phyloP scores from a whole-genome alignment of 2,888 invertebrate genomes.

The Achlya flavicornis region DNA sequence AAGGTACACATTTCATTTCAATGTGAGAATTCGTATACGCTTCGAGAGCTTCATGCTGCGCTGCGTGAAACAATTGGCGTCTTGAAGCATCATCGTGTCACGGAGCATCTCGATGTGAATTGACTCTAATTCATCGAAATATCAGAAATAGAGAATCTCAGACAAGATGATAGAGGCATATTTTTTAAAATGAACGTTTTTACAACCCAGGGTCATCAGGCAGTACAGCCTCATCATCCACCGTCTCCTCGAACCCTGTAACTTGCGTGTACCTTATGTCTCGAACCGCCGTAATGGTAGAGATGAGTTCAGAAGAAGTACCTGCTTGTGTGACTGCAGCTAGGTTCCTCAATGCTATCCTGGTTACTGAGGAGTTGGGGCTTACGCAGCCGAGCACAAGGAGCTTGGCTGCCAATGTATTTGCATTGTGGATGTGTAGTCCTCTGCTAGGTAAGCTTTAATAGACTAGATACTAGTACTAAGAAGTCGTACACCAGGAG shows the following conservation, averaged over 20 bases:
- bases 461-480: neutral
- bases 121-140: too few species aligned
- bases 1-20: too few species aligned
- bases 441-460: slow-evolving; percentile 88
- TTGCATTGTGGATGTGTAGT: slow-evolving; percentile 97
- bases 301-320: slow-evolving; percentile 85
- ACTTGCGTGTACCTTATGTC: slow-evolving; percentile 92
- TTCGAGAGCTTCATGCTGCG: too few species aligned
- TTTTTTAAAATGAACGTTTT: neutral
- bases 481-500: too few species aligned
- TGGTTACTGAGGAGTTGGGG: slow-evolving; percentile 87
- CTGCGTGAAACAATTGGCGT: too few species aligned
- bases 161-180: too few species aligned
- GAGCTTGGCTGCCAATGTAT: slow-evolving; percentile 91
- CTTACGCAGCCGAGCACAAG: slow-evolving; percentile 89
- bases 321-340: slow-evolving; percentile 68
- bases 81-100: too few species aligned
- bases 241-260: slow-evolving; percentile 82
- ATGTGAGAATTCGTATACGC: too few species aligned
- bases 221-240: slow-evolving; percentile 74
- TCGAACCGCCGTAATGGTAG: slow-evolving; percentile 91
- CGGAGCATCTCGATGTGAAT: too few species aligned
- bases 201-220: slow-evolving; percentile 68
- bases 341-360: slow-evolving; percentile 68
- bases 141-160: too few species aligned